These are phyloP conservation scores for Protobothrops flavoviridis DNA, from an alignment of 2,113 vertebrate genomes.

Conservation along the genomic window DNA sequence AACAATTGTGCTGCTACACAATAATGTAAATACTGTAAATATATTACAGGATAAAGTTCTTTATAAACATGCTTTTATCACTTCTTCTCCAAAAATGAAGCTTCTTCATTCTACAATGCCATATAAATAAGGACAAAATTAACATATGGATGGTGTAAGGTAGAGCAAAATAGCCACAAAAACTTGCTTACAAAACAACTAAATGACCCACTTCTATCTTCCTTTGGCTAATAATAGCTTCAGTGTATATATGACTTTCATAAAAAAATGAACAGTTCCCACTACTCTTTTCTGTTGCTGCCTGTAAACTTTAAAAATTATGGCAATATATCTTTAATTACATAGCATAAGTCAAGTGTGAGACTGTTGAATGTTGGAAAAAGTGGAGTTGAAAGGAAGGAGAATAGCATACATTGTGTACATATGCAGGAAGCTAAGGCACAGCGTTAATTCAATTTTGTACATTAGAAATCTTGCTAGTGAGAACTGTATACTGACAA, in stretches of 20 bases:
- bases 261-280: background rate
- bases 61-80: accelerated
- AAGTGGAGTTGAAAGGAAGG: background rate
- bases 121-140: slow-evolving; percentile 57
- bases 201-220: background rate
- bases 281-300: background rate
- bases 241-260: background rate
- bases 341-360: background rate
- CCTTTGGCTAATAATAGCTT: background rate
- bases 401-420: background rate
- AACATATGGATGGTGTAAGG: slow-evolving; percentile 61
- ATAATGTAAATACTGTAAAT: background rate
- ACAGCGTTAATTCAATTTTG: background rate
- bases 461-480: background rate
- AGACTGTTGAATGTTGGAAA: background rate
- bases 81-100: slow-evolving; percentile 7
- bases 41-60: background rate
- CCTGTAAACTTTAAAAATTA: background rate
- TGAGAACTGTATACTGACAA: background rate
- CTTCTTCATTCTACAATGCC: slow-evolving; percentile 6
- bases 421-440: background rate
- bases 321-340: background rate
- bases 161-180: background rate
- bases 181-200: background rate
- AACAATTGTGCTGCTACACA: background rate